Evolutionary conservation across 64 coral and sea anemone species (phyloP).

Genomic region (Dendrophyllia cribrosa): DNA sequence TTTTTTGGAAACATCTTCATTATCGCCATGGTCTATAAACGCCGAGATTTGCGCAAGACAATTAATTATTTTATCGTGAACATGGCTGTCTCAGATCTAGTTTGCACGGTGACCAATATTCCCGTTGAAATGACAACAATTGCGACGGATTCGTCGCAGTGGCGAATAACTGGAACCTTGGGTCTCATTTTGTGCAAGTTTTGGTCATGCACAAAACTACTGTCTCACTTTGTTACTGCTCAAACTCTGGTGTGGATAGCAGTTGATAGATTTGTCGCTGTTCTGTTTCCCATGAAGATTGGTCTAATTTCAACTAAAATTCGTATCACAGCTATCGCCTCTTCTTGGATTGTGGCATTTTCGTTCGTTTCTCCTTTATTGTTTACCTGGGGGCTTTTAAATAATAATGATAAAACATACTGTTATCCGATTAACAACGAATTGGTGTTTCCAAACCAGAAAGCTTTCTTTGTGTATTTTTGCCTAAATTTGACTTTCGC

Average conservation of each 20-base stretch:
- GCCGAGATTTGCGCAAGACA: neutral
- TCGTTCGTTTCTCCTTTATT: neutral
- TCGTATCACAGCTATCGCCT: neutral
- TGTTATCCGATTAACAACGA: neutral
- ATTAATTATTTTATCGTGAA: conserved; percentile 5
- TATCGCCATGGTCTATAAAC: neutral
- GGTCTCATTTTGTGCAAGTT: neutral
- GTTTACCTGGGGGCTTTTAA: neutral
- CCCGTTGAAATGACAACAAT: neutral
- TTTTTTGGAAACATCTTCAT: neutral
- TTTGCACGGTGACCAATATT: neutral
- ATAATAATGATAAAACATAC: neutral
- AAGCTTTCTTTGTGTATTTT: neutral
- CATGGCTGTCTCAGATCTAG: neutral
- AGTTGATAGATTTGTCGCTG: conserved; percentile 12
- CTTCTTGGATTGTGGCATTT: neutral
- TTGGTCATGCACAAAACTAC: neutral
- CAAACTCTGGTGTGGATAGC: conserved; percentile 20
- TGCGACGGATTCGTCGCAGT: neutral
- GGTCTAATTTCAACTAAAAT: neutral
- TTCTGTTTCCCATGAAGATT: neutral
- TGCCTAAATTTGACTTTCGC: neutral
- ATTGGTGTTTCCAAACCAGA: neutral
- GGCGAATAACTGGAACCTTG: neutral
- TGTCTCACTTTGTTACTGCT: neutral